Evolutionary conservation across 2,113 vertebrate genomes (phyloP), one percentile per base, ranked within the genome.

Genomic region (Neopipo cinnamomea): DNA sequence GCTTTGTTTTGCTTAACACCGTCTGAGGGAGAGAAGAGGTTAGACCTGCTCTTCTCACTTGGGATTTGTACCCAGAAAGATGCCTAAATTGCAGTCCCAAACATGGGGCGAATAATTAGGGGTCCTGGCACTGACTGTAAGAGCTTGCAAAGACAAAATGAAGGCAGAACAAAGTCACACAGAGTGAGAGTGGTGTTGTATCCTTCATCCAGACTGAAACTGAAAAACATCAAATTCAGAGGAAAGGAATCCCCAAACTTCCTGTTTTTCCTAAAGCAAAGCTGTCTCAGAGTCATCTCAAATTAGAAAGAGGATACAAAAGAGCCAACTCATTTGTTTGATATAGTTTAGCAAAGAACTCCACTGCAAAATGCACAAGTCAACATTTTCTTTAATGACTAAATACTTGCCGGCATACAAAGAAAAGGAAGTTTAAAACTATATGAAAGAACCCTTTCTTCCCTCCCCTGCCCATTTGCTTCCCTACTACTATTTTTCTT

Each of bases 271-370:
- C 2, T 6, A 66, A 72, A 87, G 33, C 31, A 85, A 92, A 90
- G 58, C 61, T 93, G 44, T 56, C 11, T 84, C 52, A 49, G 66
- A 78, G 46, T 84, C 3, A 14, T 68, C 92, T 91, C 73, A 82
- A 95, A 92, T 94, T 95, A 97, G 95, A 95, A 96, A 95, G 95
- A 95, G 95, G 92, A 93, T 95, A 86, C 80, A 94, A 93, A 96
- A 96, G 31, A 95, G 76, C 61, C 30, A 0, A 92, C 73, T 91
- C 77, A 9, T 78, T 96, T 84, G 35, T 84, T 94, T 90, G 65
- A 72, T 78, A 49, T 6, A 58, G 47, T 80, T 93, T 61, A 96
- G 63, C 77, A 81, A 81, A 92, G 68, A 93, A 30, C 30, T 87
- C n/a, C 28, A 5, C 28, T 72, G 56, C 39, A 91, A 96, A 96